Conservation (phyloP, 1,140 invertebrate genomes). For the Lethocerus indicus region DNA sequence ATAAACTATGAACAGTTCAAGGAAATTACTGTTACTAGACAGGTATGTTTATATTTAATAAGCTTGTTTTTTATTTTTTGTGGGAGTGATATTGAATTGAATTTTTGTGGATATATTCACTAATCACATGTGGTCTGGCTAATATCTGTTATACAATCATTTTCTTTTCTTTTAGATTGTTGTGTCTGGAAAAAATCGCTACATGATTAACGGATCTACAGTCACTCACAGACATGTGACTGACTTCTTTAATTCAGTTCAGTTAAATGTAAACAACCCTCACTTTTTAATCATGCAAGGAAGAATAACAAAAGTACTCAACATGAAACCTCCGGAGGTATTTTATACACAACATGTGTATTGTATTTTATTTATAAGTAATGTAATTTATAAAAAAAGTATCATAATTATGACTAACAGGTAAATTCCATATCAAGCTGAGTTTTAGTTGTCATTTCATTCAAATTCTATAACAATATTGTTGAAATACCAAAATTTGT, state of each 20-base stretch:
- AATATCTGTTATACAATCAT: not conserved
- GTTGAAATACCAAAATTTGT: too few relatives aligned
- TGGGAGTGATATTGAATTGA: not conserved
- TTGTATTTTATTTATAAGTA: too few relatives aligned
- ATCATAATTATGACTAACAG: too few relatives aligned
- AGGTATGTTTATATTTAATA: constrained; percentile 32
- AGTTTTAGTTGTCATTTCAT: too few relatives aligned
- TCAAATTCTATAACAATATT: too few relatives aligned
- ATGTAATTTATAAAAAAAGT: too few relatives aligned
- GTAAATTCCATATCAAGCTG: too few relatives aligned
- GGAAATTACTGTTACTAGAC: constrained; percentile 86
- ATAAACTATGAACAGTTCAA: constrained; percentile 83
- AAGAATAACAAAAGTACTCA: constrained; percentile 95
- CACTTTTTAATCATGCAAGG: constrained; percentile 99
- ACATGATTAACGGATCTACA: constrained; percentile 85
- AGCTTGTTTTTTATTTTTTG: not conserved
- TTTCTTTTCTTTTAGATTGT: constrained; percentile 30
- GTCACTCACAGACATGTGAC: constrained; percentile 78
- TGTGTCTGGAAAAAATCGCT: constrained; percentile 66
- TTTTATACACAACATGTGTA: constrained; percentile 1
- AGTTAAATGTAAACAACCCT: constrained; percentile 97
- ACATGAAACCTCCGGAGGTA: constrained; percentile 96
- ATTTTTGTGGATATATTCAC: not conserved
- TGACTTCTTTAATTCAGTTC: constrained; percentile 91
- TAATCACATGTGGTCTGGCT: not conserved